Evolutionary conservation across 2,797 vertebrate genomes (phyloP), one percentile per base, ranked within the genome.

Genomic region (Enteromius mattozi): DNA sequence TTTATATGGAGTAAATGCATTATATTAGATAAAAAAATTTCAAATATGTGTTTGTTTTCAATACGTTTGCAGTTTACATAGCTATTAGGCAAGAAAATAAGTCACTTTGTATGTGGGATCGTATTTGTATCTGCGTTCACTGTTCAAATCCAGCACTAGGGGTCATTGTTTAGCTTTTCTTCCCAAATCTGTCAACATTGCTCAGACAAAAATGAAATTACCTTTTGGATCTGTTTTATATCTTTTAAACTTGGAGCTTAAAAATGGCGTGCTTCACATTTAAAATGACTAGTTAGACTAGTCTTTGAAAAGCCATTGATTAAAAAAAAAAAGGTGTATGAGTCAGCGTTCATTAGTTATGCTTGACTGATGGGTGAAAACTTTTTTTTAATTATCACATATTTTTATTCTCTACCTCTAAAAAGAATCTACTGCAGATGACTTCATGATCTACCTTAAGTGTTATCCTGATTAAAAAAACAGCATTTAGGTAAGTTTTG

Each of bases 101-200:
- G 37, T 69, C 35, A 40, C n/a, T 42, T 74, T 21, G n/a, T 68
- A 17, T 81, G 9, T 77, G n/a, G 27, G 27, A 33, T 10, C 68
- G 42, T 33, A 14, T 47, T 37, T 37, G 3, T 37, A 4, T 37
- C 35, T 19, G 13, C 35, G 13, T 10, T 35, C 8, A 63, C 6
- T 84, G n/a, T 33, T 75, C 17, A 68, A 85, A 54, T 72, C 24
- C 2, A 40, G 74, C 87, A 87, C 80, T 54, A 88, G 88, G 71
- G 77, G 87, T 86, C 47, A 66, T 40, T 75, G 40, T 87, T 85
- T 30, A 75, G 10, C 27, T 80, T 70, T 45, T 49, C 6, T 70
- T 56, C 24, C 9, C 19, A 21, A 61, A 45, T 51, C 8, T 80
- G 56, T 59, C 21, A 35, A 12, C 8, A n/a, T 47, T 14, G 9